Evolutionary conservation across 2,113 vertebrate genomes (phyloP).

Genomic region (Climacteris rufus): DNA sequence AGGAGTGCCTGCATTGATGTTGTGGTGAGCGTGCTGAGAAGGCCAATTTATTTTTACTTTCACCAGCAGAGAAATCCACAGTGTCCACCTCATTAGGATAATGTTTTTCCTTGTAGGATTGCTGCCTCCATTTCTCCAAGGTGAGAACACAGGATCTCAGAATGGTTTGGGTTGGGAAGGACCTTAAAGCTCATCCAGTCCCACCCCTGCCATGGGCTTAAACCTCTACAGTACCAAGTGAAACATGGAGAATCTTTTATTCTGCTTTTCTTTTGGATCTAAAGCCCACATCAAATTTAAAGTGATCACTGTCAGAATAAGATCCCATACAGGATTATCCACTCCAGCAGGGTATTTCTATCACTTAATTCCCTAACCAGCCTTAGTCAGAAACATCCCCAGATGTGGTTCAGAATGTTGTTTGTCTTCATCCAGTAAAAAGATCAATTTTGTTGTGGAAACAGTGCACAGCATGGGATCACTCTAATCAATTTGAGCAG

Average conservation of each 20-base stretch:
- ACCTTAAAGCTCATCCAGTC: neutral
- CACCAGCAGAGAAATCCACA: neutral
- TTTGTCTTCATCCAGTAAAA: slow-evolving; percentile 39
- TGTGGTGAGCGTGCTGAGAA: neutral
- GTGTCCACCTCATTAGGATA: neutral
- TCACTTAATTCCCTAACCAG: neutral
- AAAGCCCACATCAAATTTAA: neutral
- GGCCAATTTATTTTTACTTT: neutral
- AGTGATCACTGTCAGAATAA: neutral
- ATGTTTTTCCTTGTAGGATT: neutral
- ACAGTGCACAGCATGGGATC: slow-evolving; percentile 40
- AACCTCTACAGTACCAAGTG: neutral
- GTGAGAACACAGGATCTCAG: neutral
- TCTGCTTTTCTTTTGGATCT: neutral
- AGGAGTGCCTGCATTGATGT: accelerated
- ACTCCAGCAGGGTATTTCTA: neutral
- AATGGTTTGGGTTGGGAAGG: neutral
- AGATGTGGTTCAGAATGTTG: slow-evolving; percentile 1
- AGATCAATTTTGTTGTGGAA: slow-evolving; percentile 70
- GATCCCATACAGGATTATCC: neutral
- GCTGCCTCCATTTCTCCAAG: neutral
- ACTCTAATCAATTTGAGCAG: slow-evolving; percentile 51
- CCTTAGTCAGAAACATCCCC: neutral
- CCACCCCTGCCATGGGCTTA: neutral
- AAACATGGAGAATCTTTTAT: neutral